phyloP scores from a whole-genome alignment of 2,797 vertebrate species.

The Crypturellus tataupa region DNA sequence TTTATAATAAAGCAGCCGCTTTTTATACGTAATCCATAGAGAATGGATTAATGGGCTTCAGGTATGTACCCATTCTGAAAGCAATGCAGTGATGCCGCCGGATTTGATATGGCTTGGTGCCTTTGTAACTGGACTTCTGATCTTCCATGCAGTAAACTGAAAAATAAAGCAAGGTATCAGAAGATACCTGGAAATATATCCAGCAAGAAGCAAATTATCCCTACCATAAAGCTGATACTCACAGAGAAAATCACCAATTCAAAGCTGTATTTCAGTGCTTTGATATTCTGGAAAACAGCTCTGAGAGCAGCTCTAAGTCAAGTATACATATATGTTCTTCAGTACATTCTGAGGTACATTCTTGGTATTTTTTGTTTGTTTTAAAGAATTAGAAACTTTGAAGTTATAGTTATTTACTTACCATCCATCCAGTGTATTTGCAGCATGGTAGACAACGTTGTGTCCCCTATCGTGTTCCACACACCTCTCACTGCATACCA shows the following conservation, averaged over 20 bases:
- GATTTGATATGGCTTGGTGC: neutral
- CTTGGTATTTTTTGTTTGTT: neutral
- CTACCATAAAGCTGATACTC: neutral
- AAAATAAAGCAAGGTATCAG: neutral
- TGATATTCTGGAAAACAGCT: neutral
- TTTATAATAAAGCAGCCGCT: neutral
- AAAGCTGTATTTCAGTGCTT: neutral
- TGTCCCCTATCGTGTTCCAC: accelerated
- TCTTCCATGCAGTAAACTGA: neutral
- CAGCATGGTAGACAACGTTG: neutral
- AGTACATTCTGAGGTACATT: neutral
- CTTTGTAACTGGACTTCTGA: neutral
- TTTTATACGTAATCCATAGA: neutral
- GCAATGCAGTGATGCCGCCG: neutral
- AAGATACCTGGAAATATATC: neutral
- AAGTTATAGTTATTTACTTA: neutral
- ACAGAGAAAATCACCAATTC: neutral
- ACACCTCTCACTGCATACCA: neutral
- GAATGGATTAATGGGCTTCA: neutral
- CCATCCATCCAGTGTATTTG: accelerated
- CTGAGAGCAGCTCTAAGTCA: neutral
- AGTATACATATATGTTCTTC: neutral
- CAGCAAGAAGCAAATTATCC: neutral
- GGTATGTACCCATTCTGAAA: neutral
- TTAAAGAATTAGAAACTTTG: neutral